Evolutionary conservation across 2,888 invertebrate species (phyloP).

Genomic region (Chrysolina americana): DNA sequence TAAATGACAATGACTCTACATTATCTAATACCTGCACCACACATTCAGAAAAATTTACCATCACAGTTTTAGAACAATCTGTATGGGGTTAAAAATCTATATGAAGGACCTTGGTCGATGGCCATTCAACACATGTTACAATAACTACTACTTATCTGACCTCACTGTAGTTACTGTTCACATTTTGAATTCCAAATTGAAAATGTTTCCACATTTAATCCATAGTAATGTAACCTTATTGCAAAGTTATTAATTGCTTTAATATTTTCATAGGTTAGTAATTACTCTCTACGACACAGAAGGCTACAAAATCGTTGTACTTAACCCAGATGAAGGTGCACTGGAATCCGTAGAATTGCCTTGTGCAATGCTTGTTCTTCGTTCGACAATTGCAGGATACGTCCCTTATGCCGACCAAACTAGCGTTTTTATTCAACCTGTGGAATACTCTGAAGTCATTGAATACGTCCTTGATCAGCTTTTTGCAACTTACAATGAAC

Average conservation of each 20-base stretch:
- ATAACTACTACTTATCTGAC: too few species aligned
- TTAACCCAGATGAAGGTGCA: constrained; percentile 73
- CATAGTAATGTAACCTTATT: too few species aligned
- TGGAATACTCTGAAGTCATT: constrained; percentile 70
- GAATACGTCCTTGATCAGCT: constrained; percentile 71
- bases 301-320: constrained; percentile 71
- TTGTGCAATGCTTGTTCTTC: constrained; percentile 77
- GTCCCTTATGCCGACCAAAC: constrained; percentile 75
- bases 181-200: too few species aligned
- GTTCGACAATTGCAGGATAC: constrained; percentile 74
- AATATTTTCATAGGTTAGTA: constrained; percentile 73
- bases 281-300: constrained; percentile 76
- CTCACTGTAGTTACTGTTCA: too few species aligned
- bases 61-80: too few species aligned
- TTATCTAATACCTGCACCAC: too few species aligned
- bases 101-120: too few species aligned
- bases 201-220: too few species aligned
- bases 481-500: constrained; percentile 73
- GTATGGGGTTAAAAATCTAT: too few species aligned
- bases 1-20: too few species aligned
- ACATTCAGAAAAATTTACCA: too few species aligned
- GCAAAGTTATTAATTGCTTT: background rate
- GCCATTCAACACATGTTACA: too few species aligned
- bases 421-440: constrained; percentile 77
- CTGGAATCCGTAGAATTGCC: constrained; percentile 72